phyloP scores from a whole-genome alignment of 2,113 vertebrate species.

The Plectropomus leopardus region DNA sequence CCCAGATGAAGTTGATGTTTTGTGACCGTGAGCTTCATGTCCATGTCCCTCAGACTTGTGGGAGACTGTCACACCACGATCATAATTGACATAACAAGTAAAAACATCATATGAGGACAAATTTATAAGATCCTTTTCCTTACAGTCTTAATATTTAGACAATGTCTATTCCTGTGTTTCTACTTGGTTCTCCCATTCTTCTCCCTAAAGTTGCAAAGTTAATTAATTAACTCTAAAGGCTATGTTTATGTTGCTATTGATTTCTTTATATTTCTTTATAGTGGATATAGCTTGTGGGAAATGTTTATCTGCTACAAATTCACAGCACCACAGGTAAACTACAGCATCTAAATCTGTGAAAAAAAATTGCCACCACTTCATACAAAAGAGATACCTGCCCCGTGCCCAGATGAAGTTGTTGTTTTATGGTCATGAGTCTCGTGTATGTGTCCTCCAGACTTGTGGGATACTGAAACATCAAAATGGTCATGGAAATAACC shows the following conservation, averaged over 20 bases:
- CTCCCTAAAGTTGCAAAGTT: background rate
- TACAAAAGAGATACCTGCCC: background rate
- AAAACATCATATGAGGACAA: background rate
- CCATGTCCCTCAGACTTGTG: constrained; percentile 29
- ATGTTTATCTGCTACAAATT: background rate
- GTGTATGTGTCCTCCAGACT: background rate
- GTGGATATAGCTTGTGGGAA: background rate
- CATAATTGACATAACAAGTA: background rate
- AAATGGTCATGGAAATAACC: background rate
- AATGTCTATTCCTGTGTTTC: background rate
- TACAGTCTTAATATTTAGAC: background rate
- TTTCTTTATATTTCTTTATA: background rate
- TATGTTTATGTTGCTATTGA: background rate
- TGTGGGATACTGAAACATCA: constrained; percentile 9
- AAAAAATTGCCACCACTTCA: background rate
- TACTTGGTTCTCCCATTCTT: too few species aligned
- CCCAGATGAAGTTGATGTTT: background rate
- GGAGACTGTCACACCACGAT: constrained; percentile 23
- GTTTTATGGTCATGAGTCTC: constrained; percentile 8
- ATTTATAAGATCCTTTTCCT: background rate
- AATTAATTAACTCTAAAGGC: background rate
- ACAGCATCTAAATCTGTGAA: background rate
- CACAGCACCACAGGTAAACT: background rate
- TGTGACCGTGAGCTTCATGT: constrained; percentile 21
- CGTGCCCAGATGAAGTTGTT: constrained; percentile 6